Evolutionary conservation across 2,888 invertebrate genomes (phyloP).

Genomic region (Nymphalis c-album): DNA sequence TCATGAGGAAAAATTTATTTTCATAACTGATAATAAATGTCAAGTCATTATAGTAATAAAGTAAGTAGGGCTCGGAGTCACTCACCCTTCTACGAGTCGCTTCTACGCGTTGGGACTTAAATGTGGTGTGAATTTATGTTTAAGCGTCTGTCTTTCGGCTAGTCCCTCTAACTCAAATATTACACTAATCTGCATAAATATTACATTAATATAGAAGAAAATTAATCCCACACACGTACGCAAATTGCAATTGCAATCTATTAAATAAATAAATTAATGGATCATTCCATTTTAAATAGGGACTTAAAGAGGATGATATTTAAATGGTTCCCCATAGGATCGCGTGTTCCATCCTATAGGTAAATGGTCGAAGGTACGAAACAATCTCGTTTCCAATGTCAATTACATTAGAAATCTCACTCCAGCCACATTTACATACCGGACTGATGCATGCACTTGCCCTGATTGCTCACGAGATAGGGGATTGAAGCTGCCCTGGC

Average conservation of each 20-base stretch:
- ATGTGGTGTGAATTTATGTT: constrained; percentile 29
- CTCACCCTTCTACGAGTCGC: constrained; percentile 52
- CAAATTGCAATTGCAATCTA: no score
- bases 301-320: constrained; percentile 31
- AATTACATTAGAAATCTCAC: constrained; percentile 74
- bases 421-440: constrained; percentile 61
- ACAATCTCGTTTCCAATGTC: constrained; percentile 61
- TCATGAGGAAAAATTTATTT: constrained; percentile 67
- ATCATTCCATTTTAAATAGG: no score
- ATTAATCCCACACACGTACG: no score
- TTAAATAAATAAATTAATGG: no score
- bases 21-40: constrained; percentile 76
- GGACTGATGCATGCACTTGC: constrained; percentile 56
- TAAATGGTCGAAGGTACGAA: constrained; percentile 27
- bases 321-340: constrained; percentile 30
- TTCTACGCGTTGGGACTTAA: constrained; percentile 39
- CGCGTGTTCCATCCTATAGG: neutral
- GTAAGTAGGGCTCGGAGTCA: constrained; percentile 52
- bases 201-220: no score
- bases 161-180: neutral
- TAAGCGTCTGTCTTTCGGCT: neutral
- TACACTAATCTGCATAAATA: no score
- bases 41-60: constrained; percentile 74
- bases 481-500: constrained; percentile 45
- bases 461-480: constrained; percentile 57